A percentile compares a stretch with the other conserved stretches of the same genome.
Conservation (phyloP, 2,888 invertebrate species). For the Automeris io region DNA sequence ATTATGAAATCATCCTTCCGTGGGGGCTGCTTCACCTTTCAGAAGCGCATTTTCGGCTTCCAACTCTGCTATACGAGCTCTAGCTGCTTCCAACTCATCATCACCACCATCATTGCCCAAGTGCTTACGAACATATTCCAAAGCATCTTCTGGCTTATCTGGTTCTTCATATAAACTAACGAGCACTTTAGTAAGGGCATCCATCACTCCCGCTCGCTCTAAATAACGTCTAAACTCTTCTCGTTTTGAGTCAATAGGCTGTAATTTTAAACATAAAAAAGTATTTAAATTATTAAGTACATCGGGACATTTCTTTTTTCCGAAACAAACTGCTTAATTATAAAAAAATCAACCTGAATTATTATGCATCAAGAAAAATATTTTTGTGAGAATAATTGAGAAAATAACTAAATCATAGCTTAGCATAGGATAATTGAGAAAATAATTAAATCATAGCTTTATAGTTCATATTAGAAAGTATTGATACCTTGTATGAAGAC, state of each 20-base stretch:
- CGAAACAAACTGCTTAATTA: no score
- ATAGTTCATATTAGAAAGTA: neutral
- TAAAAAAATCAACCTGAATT: no score
- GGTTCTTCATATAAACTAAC: slow-evolving; percentile 91
- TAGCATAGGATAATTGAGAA: no score
- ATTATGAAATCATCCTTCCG: slow-evolving; percentile 48
- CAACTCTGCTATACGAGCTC: slow-evolving; percentile 77
- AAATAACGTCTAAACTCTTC: slow-evolving; percentile 93
- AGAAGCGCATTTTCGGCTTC: slow-evolving; percentile 77
- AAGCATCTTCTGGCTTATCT: slow-evolving; percentile 87
- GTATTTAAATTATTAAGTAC: no score
- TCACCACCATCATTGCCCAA: slow-evolving; percentile 61
- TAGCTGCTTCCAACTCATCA: slow-evolving; percentile 78
- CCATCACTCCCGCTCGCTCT: slow-evolving; percentile 92
- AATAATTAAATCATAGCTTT: neutral
- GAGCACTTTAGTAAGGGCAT: slow-evolving; percentile 89
- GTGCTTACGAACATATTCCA: slow-evolving; percentile 81
- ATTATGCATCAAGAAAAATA: no score
- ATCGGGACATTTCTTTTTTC: no score
- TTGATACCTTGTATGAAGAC: slow-evolving; percentile 15
- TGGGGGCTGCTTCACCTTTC: slow-evolving; percentile 63
- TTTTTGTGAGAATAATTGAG: no score
- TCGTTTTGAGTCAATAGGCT: slow-evolving; percentile 88
- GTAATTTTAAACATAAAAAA: no score
- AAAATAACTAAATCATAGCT: no score